These are phyloP conservation scores for Gila robusta DNA, from an alignment of 2,797 vertebrate genomes.

Conservation along the genomic window DNA sequence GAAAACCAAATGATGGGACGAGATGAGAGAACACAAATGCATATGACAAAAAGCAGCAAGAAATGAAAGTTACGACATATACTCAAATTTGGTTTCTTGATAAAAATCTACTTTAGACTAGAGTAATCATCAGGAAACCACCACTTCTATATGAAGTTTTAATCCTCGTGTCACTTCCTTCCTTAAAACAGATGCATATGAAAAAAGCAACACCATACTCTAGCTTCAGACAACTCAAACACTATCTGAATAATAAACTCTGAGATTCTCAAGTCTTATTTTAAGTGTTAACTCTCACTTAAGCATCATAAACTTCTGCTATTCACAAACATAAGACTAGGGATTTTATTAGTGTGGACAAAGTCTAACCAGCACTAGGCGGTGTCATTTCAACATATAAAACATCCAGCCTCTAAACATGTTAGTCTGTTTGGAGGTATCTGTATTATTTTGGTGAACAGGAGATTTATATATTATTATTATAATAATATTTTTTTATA, in stretches of 20 bases:
- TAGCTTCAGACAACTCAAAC: not conserved
- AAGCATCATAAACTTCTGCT: not conserved
- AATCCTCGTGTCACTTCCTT: constrained; percentile 52
- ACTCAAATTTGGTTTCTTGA: constrained; percentile 40
- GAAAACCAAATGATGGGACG: not conserved
- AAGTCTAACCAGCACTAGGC: not conserved
- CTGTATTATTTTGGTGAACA: not conserved
- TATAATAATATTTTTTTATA: not conserved
- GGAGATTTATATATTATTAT: not conserved
- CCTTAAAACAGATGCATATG: not conserved
- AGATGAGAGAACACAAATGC: not conserved
- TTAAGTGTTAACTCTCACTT: not conserved
- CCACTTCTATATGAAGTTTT: constrained; percentile 53
- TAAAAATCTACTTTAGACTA: constrained; percentile 50
- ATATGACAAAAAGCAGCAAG: constrained; percentile 6
- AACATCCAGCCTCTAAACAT: not conserved
- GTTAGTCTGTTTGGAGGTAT: not conserved
- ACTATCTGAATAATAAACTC: not conserved
- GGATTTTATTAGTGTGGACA: not conserved
- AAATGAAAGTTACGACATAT: constrained; percentile 26
- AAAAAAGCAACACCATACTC: not conserved
- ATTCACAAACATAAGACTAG: not conserved
- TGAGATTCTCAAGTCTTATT: not conserved
- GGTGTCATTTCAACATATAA: not conserved
- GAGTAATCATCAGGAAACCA: constrained; percentile 73